Evolutionary conservation across 1,140 invertebrate genomes (phyloP).

Genomic region (Pseudomyrmex dendroicus): DNA sequence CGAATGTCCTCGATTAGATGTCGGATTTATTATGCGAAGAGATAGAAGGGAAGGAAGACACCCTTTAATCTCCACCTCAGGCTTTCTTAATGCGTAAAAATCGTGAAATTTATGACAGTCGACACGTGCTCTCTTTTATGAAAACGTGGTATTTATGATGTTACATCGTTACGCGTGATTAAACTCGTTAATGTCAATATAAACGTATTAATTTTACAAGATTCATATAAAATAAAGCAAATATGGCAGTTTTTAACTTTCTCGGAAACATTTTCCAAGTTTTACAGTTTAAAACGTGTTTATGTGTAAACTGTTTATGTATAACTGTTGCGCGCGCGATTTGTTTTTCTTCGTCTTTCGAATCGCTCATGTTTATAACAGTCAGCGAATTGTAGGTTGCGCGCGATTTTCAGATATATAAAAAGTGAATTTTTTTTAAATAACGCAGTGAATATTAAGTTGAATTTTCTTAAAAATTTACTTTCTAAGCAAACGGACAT

Average conservation of each 20-base stretch:
- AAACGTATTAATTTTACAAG: too few species aligned
- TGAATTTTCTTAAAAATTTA: not conserved
- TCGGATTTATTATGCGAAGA: conserved; percentile 43
- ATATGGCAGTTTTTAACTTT: not conserved
- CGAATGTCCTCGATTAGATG: conserved; percentile 52
- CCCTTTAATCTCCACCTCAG: conserved; percentile 25
- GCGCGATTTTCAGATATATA: not conserved
- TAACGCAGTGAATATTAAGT: conserved; percentile 10
- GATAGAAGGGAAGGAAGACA: conserved; percentile 17
- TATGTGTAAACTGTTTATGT: conserved; percentile 11
- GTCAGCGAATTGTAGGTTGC: conserved; percentile 16
- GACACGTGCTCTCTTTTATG: not conserved
- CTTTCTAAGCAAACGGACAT: too few species aligned
- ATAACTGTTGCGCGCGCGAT: conserved; percentile 16
- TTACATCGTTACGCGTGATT: too few species aligned
- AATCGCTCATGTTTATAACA: conserved; percentile 31
- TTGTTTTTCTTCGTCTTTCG: not conserved
- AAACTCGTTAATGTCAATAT: too few species aligned
- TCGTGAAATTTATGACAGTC: not conserved
- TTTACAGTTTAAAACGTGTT: not conserved
- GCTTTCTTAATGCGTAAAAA: conserved; percentile 29
- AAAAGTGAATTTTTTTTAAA: not conserved
- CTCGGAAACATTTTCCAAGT: conserved; percentile 12
- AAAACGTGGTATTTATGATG: not conserved
- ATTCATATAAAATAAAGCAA: conserved; percentile 7